These are phyloP conservation scores for Acipenser ruthenus DNA, from an alignment of 2,797 vertebrate genomes.

Conservation along the genomic window DNA sequence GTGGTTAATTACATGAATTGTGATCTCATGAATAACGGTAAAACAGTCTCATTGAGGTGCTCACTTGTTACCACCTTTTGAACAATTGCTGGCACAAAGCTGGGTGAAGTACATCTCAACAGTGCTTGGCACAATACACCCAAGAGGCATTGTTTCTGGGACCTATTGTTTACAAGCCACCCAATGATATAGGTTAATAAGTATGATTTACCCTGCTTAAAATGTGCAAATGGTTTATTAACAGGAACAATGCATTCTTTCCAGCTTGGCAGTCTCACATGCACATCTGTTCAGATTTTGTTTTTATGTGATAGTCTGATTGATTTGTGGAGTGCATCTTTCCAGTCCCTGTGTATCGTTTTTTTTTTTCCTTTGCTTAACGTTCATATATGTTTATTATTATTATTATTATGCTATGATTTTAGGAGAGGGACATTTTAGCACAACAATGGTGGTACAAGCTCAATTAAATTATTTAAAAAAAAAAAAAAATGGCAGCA, in stretches of 20 bases:
- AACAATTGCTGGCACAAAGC: conserved; percentile 33
- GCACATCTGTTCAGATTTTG: conserved; percentile 51
- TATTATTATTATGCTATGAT: too few species aligned
- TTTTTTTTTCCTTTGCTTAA: conserved; percentile 33
- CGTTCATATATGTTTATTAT: too few species aligned
- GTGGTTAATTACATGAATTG: too few species aligned
- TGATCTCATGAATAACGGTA: conserved; percentile 8
- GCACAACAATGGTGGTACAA: too few species aligned
- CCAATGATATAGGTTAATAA: conserved; percentile 88
- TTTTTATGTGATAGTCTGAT: conserved; percentile 57
- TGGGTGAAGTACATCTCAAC: conserved; percentile 35
- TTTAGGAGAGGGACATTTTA: too few species aligned
- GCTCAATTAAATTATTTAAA: too few species aligned
- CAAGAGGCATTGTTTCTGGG: conserved; percentile 65
- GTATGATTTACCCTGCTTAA: conserved; percentile 79
- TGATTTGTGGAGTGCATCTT: conserved; percentile 69
- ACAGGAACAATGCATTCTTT: conserved; percentile 67
- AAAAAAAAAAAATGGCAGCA: too few species aligned
- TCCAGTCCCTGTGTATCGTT: conserved; percentile 45
- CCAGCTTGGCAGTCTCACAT: conserved; percentile 62
- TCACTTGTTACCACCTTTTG: conserved; percentile 51
- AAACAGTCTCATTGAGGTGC: conserved; percentile 53
- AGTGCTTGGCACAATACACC: conserved; percentile 50
- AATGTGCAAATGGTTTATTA: conserved; percentile 77
- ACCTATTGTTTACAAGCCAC: conserved; percentile 79